Percentiles rank a stretch among this genome's conserved stretches.
These are phyloP conservation scores for Odocoileus virginianus DNA, from an alignment of 2,113 vertebrate species.

Conservation along the genomic window DNA sequence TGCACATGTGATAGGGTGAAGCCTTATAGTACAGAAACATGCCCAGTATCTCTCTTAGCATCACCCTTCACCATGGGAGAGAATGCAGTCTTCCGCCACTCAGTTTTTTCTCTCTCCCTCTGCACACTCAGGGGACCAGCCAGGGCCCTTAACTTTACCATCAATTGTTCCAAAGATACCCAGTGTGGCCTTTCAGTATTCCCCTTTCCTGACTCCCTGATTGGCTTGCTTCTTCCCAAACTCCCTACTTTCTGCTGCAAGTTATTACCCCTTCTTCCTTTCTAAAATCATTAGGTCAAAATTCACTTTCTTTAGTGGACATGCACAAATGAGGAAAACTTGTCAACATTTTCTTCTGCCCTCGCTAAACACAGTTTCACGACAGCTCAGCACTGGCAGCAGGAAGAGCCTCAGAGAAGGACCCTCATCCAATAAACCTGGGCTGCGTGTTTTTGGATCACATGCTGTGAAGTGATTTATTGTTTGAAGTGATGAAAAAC, in stretches of 20 bases:
- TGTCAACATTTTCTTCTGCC: background rate
- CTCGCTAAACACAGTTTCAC: background rate
- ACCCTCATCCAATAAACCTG: conserved; percentile 36
- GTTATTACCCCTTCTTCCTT: background rate
- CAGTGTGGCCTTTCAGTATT: background rate
- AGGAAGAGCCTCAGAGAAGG: background rate
- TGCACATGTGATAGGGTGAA: background rate
- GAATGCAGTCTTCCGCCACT: background rate
- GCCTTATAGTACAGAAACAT: background rate
- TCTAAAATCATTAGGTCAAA: background rate
- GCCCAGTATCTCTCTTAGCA: background rate
- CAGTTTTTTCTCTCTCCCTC: background rate
- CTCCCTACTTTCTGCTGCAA: background rate
- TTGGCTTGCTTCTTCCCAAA: background rate
- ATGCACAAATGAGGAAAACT: background rate
- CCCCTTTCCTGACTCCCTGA: background rate
- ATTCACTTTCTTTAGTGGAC: background rate
- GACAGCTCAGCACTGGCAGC: background rate
- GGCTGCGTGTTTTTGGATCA: conserved; percentile 55
- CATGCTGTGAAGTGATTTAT: conserved; percentile 60
- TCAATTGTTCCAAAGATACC: background rate
- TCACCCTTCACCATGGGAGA: background rate
- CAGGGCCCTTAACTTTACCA: background rate
- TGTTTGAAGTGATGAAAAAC: conserved; percentile 63
- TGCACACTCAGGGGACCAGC: background rate